Conservation (phyloP, 2,113 vertebrate genomes). For the Athene cunicularia region DNA sequence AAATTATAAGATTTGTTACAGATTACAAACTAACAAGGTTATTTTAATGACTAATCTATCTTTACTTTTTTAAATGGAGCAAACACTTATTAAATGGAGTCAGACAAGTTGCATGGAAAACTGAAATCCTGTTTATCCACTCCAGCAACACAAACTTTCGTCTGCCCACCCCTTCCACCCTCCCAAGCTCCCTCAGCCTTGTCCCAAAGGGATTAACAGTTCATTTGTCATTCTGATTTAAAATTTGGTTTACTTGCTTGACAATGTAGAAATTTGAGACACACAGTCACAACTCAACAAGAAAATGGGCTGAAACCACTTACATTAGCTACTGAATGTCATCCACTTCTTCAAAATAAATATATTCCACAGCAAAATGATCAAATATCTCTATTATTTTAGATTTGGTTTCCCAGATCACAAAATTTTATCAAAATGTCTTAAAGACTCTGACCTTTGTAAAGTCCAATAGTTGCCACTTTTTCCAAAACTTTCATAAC, state of each 20-base stretch:
- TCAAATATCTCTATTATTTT: neutral
- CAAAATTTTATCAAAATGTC: neutral
- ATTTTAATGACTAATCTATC: neutral
- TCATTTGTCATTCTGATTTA: slow-evolving; percentile 30
- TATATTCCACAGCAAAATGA: neutral
- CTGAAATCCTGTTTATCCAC: slow-evolving; percentile 2
- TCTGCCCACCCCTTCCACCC: neutral
- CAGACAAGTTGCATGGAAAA: neutral
- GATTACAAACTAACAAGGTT: neutral
- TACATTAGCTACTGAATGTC: neutral
- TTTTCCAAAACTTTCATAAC: neutral
- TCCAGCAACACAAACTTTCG: neutral
- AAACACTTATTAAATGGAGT: neutral
- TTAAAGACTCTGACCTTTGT: neutral
- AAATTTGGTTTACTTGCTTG: slow-evolving; percentile 13
- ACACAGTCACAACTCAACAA: neutral
- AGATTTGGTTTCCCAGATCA: neutral
- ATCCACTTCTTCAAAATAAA: neutral
- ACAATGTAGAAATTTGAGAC: neutral
- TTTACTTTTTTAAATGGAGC: neutral
- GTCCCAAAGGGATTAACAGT: slow-evolving; percentile 34
- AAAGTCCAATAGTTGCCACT: neutral
- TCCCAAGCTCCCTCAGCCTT: neutral
- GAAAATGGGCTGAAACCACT: slow-evolving; percentile 13
- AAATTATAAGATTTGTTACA: neutral